A percentile compares a stretch with the other conserved stretches of the same genome.
These are phyloP conservation scores for Eutolmus rufibarbis DNA, from an alignment of 2,888 invertebrate genomes.

Conservation along the genomic window DNA sequence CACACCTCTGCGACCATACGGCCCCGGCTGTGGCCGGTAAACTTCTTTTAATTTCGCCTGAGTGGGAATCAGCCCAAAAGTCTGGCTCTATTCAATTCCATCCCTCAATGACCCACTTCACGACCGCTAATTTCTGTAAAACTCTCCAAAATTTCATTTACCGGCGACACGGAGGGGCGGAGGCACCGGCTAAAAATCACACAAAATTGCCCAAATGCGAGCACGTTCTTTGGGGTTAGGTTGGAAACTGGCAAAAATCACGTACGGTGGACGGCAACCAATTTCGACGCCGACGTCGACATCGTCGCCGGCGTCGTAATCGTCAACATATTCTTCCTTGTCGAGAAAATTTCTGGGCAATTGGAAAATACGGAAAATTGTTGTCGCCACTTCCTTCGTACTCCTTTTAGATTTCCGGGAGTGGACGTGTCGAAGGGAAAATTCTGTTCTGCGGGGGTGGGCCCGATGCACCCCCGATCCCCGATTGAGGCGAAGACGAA, in stretches of 20 bases:
- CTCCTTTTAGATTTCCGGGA: constrained; percentile 26
- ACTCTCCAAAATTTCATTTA: background rate
- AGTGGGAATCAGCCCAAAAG: background rate
- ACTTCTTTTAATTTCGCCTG: background rate
- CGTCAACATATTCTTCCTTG: constrained; percentile 8
- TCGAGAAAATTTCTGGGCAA: constrained; percentile 29
- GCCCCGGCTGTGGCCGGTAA: background rate
- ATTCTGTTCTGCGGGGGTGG: background rate
- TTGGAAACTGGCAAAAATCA: constrained; percentile 6
- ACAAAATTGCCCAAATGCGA: background rate
- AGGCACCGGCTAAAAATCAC: background rate
- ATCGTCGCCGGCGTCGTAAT: background rate
- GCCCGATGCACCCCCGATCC: background rate
- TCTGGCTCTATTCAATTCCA: background rate
- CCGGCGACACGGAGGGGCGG: background rate
- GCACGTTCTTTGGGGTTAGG: background rate
- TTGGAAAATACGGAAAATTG: constrained; percentile 35
- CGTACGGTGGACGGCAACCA: constrained; percentile 6
- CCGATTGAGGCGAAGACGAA: background rate
- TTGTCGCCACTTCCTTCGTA: constrained; percentile 30
- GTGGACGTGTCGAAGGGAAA: constrained; percentile 3
- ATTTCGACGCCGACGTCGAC: background rate
- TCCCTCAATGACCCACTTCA: background rate
- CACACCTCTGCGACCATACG: background rate
- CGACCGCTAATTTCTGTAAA: constrained; percentile 5